Percentiles rank a stretch among this genome's conserved stretches.
phyloP scores from a whole-genome alignment of 1,140 invertebrate genomes.

The Neelides sp. region DNA sequence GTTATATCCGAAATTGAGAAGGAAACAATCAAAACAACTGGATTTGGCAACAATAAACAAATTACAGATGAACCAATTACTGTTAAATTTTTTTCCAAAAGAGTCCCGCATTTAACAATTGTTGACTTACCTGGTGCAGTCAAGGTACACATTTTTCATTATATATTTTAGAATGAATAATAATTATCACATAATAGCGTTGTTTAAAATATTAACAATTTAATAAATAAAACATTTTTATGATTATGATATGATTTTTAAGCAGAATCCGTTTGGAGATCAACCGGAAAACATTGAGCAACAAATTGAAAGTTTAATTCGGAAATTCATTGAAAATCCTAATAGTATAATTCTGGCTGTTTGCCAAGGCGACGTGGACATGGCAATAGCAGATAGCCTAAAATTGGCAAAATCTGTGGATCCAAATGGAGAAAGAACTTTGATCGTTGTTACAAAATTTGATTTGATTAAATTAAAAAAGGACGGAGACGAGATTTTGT shows the following conservation, averaged over 20 bases:
- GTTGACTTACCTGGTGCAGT: constrained; percentile 17
- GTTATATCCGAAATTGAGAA: constrained; percentile 14
- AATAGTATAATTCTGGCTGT: constrained; percentile 86
- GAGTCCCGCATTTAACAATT: constrained; percentile 10
- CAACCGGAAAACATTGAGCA: constrained; percentile 78
- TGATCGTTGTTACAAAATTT: constrained; percentile 96
- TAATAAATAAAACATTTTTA: neutral
- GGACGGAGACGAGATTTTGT: constrained; percentile 94
- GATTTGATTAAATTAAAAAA: constrained; percentile 97
- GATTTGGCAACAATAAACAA: neutral
- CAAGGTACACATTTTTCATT: too few species aligned
- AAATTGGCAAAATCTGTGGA: constrained; percentile 89
- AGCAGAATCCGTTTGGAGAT: constrained; percentile 74
- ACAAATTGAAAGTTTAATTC: constrained; percentile 65
- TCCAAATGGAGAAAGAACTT: constrained; percentile 78
- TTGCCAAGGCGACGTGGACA: constrained; percentile 88
- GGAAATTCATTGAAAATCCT: constrained; percentile 73
- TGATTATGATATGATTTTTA: too few species aligned
- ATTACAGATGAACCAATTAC: neutral
- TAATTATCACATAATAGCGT: neutral
- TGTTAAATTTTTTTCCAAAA: constrained; percentile 5
- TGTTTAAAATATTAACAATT: neutral
- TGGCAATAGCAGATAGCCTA: constrained; percentile 89
- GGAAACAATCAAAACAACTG: constrained; percentile 1
- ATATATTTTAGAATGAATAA: too few species aligned